Percentiles rank a stretch among this genome's conserved stretches.
Conservation (phyloP, 1,140 invertebrate genomes). For the Achroia grisella region DNA sequence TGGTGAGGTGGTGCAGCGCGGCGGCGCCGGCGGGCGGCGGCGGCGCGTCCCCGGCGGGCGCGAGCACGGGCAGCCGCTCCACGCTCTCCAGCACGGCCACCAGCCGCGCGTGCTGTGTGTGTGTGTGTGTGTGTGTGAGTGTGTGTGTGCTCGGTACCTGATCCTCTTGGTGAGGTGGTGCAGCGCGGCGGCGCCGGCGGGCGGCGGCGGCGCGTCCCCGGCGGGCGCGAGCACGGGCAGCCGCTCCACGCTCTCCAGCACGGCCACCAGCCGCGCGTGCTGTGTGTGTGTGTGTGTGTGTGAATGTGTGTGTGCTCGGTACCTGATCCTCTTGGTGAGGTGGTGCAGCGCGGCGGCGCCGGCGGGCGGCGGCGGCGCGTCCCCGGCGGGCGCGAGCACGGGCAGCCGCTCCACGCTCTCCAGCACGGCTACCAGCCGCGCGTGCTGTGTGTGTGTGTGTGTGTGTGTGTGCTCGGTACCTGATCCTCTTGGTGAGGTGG, state of each 20-base stretch:
- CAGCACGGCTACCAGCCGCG: slow-evolving; percentile 85
- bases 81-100: neutral
- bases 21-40: slow-evolving; percentile 56
- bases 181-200: no score
- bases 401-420: neutral
- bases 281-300: neutral
- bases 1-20: neutral
- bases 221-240: no score
- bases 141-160: no score
- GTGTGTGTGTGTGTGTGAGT: no score
- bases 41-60: slow-evolving; percentile 84
- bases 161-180: no score
- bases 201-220: no score
- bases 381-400: slow-evolving; percentile 75
- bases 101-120: no score
- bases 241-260: no score
- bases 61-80: neutral
- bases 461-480: no score
- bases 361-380: slow-evolving; percentile 83
- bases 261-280: no score
- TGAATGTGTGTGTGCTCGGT: neutral
- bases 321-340: slow-evolving; percentile 51
- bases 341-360: neutral
- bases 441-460: no score
- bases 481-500: no score